Evolutionary conservation across 2,888 invertebrate species (phyloP), one percentile per base, ranked within the genome.

Genomic region (Chelonus formosanus): DNA sequence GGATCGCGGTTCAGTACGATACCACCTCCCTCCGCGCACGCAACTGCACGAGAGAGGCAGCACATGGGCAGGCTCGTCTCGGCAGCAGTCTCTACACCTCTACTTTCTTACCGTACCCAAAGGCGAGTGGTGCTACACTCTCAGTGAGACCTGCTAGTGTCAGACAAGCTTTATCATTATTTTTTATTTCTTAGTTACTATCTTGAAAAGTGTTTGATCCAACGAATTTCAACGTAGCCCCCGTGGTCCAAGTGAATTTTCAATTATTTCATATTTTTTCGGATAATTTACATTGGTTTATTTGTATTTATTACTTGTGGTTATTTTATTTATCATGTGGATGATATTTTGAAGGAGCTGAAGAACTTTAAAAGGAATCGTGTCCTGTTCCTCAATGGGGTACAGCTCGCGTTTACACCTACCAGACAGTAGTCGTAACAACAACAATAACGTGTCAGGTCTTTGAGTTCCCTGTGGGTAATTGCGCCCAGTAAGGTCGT

Each of bases 1-100:
- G 80, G 77, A 81, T 79, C 81, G 78, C 74, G 75, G 76, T 80
- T 84, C 84, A 84, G 84, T 84, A 79, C 84, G 84, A 83, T 82
- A 84, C 79, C 82, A 83, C 83, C 83, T 80, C 81, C 83, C 83
- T 82, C 78, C 82, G 84, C 80, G 84, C 78, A 78, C 80, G 80
- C 84, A 84, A 66, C 64, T 56, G 67, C 68, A 63, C 67, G 66
- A 67, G 70, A 73, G 66, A 66, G 70, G 66, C 57, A 59, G 56
- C 64, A 68, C 61, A 62, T 60, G 56, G 44, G 56, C 44, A 61
- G 45, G 53, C 63, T 48, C 54, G 54, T 65, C 66, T 63, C 65
- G 68, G 64, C 60, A 63, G 63, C 63, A 62, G 58, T 65, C 63
- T 65, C 65, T 63, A 63, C 60, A 66, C 63, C 61, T 64, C 69